A percentile compares a stretch with the other conserved stretches of the same genome.
Evolutionary conservation across 37 sponge, comb jelly and placozoan species (phyloP).

Genomic region (Cladorhizidae sp.): DNA sequence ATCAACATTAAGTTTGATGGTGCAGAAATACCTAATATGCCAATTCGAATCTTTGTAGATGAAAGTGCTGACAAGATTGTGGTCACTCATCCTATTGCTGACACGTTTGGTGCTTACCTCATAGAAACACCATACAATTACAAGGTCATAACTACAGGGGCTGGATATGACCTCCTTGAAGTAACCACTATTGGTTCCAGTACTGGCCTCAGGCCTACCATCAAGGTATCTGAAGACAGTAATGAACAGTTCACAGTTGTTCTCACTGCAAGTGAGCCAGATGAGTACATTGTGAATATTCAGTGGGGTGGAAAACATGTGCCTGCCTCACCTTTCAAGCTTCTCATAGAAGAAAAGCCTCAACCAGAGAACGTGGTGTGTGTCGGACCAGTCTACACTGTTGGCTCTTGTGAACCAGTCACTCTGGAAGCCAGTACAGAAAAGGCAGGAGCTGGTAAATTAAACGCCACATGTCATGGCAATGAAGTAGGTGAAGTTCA

Average conservation of each 20-base stretch:
- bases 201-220: conserved; percentile 33
- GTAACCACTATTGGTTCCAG: conserved; percentile 31
- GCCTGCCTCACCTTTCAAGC: conserved; percentile 62
- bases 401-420: conserved; percentile 39
- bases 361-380: conserved; percentile 28
- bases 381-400: conserved; percentile 33
- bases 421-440: too few species aligned
- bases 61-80: conserved; percentile 46
- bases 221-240: conserved; percentile 17
- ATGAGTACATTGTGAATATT: too few species aligned
- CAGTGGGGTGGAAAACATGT: conserved; percentile 66
- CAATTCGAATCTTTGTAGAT: conserved; percentile 48
- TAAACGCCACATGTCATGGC: conserved; percentile 42
- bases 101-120: conserved; percentile 44
- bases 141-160: conserved; percentile 43
- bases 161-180: conserved; percentile 28
- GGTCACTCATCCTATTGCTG: conserved; percentile 37
- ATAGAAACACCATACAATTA: conserved; percentile 47
- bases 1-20: conserved; percentile 62
- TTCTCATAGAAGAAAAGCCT: conserved; percentile 55
- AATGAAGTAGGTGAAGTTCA: conserved; percentile 46
- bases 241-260: too few species aligned
- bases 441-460: too few species aligned
- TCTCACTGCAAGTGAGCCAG: conserved; percentile 30
- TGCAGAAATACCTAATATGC: too few species aligned